These are phyloP conservation scores for Loripinus fragilis DNA, from an alignment of 2,888 invertebrate species.

Conservation along the genomic window DNA sequence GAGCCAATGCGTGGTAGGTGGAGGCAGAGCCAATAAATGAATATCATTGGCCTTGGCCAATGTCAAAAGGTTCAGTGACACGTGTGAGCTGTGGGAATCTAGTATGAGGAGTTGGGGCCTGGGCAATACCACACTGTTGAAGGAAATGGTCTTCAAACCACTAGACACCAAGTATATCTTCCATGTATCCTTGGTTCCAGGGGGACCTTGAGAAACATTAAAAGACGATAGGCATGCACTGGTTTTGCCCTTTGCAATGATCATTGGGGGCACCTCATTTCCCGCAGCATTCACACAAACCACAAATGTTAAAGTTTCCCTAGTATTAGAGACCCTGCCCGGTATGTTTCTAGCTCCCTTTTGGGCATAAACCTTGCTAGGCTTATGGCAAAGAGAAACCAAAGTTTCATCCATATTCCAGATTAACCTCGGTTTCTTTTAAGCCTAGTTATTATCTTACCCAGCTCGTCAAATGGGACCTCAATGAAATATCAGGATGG, in stretches of 20 bases:
- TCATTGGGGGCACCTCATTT: neutral
- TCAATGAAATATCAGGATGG: too few relatives aligned
- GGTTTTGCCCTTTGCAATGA: neutral
- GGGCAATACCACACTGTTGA: neutral
- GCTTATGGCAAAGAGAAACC: neutral
- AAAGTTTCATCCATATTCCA: neutral
- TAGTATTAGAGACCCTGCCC: too few relatives aligned
- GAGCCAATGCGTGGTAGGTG: neutral
- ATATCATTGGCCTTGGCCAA: neutral
- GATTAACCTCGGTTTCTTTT: neutral
- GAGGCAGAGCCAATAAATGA: neutral
- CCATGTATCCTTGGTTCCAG: slow-evolving; percentile 27
- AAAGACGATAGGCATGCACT: neutral
- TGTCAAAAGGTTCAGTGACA: neutral
- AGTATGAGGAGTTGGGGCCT: slow-evolving; percentile 14
- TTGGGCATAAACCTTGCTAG: neutral
- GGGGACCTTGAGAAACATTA: neutral
- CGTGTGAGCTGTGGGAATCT: neutral
- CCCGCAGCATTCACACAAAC: neutral
- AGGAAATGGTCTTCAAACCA: slow-evolving; percentile 7
- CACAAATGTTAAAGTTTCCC: neutral
- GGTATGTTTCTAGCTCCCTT: too few relatives aligned
- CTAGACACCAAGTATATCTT: neutral
- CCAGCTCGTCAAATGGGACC: too few relatives aligned
- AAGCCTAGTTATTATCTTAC: too few relatives aligned